Evolutionary conservation across 2,113 vertebrate genomes (phyloP).

Genomic region (Oceanodroma tethys): DNA sequence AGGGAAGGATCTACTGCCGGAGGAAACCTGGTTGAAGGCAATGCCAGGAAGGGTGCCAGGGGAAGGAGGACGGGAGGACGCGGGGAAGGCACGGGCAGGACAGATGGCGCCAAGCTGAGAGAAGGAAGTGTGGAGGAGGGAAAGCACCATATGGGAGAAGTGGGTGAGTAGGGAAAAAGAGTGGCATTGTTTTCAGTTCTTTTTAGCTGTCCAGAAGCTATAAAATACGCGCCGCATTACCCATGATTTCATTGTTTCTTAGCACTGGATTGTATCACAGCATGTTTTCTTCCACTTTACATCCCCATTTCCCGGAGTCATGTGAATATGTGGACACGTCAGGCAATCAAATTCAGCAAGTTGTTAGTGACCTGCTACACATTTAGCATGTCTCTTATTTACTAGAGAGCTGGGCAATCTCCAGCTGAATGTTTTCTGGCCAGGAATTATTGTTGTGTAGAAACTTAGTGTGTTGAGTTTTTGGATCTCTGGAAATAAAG

Average conservation of each 20-base stretch:
- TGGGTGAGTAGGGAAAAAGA: neutral
- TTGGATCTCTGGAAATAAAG: neutral
- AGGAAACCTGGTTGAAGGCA: neutral
- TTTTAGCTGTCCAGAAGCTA: neutral
- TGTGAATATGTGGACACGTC: neutral
- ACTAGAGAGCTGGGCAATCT: neutral
- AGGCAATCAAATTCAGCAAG: neutral
- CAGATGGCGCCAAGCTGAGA: neutral
- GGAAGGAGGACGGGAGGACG: neutral
- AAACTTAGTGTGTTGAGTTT: neutral
- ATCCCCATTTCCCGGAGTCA: accelerated
- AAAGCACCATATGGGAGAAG: neutral
- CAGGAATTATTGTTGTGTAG: neutral
- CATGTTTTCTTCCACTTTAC: neutral
- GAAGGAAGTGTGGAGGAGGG: neutral
- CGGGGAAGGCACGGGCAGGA: neutral
- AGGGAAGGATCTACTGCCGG: neutral
- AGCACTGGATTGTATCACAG: neutral
- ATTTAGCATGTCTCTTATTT: neutral
- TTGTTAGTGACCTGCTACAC: neutral
- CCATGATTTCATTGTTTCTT: neutral
- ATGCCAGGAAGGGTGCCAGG: neutral
- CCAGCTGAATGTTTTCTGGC: neutral
- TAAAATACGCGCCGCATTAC: accelerated
- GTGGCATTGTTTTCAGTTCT: neutral